Evolutionary conservation across 2,888 invertebrate genomes (phyloP), one percentile per base, ranked within the genome.

Genomic region (Gymnosoma rotundatum): DNA sequence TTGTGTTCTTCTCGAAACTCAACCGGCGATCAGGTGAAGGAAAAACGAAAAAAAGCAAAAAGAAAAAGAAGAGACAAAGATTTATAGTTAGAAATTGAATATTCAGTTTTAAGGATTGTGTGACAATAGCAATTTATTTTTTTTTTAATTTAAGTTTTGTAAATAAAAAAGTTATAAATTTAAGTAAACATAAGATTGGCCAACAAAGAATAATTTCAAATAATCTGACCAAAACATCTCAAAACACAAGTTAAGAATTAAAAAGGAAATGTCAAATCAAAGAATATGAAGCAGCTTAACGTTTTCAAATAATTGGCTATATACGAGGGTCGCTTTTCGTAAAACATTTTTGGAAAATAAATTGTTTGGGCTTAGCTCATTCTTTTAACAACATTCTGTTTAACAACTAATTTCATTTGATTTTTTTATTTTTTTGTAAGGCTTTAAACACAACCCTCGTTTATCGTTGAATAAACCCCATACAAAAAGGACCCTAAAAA

Each of bases 41-140:
- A 79, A 66, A 90, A 89, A 79, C 87, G 85, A 5, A 86, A 80
- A 42, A 82, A 64, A 21, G 78, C 83, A 7, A 86, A 87, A 70
- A 81, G 78, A 78, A 74, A 73, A 69, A 81, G 70, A 76, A 56
- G 58, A 45, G 72, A 69, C 21, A 66, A 82, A 36, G 42, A 66
- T 18, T 66, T 48, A 6, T 67, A 67, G 63, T 18, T 52, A 10
- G 18, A 52, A n/a, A 18, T 9, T 20, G 20, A 52, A 48, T 48
- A 48, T 18, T 9, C 3, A 9, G 0, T n/a, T 18, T 9, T 52
- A 5, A 25, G n/a, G 25, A n/a, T 3, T 38, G 18, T 64, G 38
- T 36, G 5, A n/a, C 64, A 61, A 63, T 48, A 78, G 18, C 54
- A 61, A 63, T 63, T 63, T 70, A 70, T 54, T 32, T 20, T 70